Conservation (phyloP, 2,888 invertebrate species). For the Crematogaster levior region DNA sequence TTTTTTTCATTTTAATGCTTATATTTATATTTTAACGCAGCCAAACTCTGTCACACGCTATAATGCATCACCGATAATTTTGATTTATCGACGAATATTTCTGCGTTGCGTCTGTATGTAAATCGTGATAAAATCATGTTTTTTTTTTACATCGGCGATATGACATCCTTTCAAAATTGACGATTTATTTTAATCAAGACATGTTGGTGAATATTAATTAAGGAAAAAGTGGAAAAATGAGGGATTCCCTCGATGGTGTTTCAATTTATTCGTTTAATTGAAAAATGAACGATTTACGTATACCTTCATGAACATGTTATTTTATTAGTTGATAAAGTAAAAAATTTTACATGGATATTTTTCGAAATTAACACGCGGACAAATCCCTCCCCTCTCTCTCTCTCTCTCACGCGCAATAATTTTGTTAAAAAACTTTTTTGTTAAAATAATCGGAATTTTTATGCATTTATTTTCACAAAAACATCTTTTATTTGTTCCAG, state of each 20-base stretch:
- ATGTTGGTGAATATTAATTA: conserved; percentile 47
- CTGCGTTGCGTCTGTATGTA: conserved; percentile 23
- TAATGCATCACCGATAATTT: conserved; percentile 71
- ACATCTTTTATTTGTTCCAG: neutral
- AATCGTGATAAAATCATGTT: conserved; percentile 25
- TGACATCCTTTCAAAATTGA: conserved; percentile 14
- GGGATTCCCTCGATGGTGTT: conserved; percentile 17
- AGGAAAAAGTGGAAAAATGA: conserved; percentile 37
- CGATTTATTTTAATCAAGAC: conserved; percentile 54
- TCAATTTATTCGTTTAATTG: conserved; percentile 49
- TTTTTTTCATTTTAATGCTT: neutral
- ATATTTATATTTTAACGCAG: neutral
- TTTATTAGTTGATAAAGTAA: conserved; percentile 25
- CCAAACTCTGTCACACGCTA: conserved; percentile 63
- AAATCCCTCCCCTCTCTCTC: neutral
- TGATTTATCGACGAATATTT: conserved; percentile 65
- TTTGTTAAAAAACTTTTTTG: neutral
- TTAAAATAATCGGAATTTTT: neutral
- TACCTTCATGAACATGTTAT: conserved; percentile 25
- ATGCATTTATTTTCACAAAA: neutral
- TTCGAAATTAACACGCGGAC: neutral
- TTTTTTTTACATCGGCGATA: neutral
- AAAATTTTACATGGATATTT: conserved; percentile 12
- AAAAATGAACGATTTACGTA: conserved; percentile 41
- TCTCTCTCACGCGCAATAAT: neutral